Evolutionary conservation across 2,888 invertebrate species (phyloP).

Genomic region (Trichogramma dendrolimi): DNA sequence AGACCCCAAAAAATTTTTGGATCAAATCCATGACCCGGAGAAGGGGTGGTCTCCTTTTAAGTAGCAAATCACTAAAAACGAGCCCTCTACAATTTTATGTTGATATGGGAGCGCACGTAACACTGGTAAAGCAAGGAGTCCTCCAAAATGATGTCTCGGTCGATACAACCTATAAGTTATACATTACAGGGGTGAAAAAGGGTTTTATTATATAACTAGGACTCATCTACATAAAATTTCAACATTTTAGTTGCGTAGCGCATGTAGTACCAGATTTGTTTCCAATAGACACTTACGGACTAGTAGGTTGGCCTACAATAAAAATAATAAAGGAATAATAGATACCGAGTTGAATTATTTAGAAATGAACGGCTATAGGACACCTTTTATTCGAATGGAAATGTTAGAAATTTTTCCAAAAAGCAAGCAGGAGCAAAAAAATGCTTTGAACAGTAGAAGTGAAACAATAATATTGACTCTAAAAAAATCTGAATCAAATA

Average conservation of each 20-base stretch:
- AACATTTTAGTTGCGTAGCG: neutral
- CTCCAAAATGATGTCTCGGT: neutral
- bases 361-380: neutral
- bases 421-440: neutral
- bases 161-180: neutral
- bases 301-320: conserved; percentile 6
- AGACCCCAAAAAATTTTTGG: too few relatives aligned
- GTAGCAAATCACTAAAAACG: too few relatives aligned
- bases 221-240: neutral
- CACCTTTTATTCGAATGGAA: neutral
- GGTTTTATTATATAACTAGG: neutral
- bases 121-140: neutral
- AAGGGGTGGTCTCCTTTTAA: too few relatives aligned
- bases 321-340: neutral
- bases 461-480: too few relatives aligned
- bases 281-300: conserved; percentile 8
- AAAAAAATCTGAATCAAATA: too few relatives aligned
- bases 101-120: neutral
- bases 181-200: neutral
- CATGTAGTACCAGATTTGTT: conserved; percentile 11
- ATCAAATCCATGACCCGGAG: too few relatives aligned
- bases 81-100: too few relatives aligned
- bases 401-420: neutral
- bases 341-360: neutral
- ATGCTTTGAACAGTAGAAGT: too few relatives aligned